Conservation (phyloP, 1,140 invertebrate species). For the Drosophila ercepeae region DNA sequence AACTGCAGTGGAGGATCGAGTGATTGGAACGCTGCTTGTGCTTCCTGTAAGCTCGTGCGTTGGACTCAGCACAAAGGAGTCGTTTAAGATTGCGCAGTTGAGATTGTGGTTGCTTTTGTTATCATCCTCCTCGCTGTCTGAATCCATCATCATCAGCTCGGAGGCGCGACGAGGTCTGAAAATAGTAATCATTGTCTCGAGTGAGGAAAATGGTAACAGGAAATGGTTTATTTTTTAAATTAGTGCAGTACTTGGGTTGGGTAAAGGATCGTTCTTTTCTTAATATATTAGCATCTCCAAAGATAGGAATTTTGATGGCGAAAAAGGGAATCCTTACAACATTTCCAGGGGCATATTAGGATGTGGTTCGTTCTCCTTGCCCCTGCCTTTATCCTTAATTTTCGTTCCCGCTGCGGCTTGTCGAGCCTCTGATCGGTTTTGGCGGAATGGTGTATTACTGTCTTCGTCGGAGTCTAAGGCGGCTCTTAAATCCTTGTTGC, state of each 20-base stretch:
- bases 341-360: slow-evolving; percentile 5
- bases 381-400: slow-evolving; percentile 6
- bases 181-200: not conserved
- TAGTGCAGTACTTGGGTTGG: not conserved
- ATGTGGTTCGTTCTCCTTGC: slow-evolving; percentile 21
- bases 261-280: not conserved
- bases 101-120: slow-evolving; percentile 61
- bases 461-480: slow-evolving; percentile 74
- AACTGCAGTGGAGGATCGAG: slow-evolving; percentile 1
- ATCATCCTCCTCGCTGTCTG: slow-evolving; percentile 78
- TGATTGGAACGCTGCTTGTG: slow-evolving; percentile 11
- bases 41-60: slow-evolving; percentile 52
- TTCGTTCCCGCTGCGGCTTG: not conserved
- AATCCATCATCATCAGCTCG: slow-evolving; percentile 68
- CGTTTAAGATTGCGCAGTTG: slow-evolving; percentile 80
- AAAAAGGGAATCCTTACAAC: slow-evolving; percentile 12
- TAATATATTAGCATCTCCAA: not conserved
- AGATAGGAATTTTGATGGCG: not conserved
- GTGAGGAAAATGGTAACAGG: not conserved
- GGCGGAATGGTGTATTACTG: slow-evolving; percentile 56
- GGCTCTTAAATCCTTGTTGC: slow-evolving; percentile 68
- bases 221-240: not conserved
- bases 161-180: slow-evolving; percentile 64
- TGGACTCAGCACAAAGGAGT: slow-evolving; percentile 79
- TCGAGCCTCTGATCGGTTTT: slow-evolving; percentile 20